A percentile compares a stretch with the other conserved stretches of the same genome.
phyloP scores from a whole-genome alignment of 1,140 invertebrate species.

The Hesperophylax magnus region DNA sequence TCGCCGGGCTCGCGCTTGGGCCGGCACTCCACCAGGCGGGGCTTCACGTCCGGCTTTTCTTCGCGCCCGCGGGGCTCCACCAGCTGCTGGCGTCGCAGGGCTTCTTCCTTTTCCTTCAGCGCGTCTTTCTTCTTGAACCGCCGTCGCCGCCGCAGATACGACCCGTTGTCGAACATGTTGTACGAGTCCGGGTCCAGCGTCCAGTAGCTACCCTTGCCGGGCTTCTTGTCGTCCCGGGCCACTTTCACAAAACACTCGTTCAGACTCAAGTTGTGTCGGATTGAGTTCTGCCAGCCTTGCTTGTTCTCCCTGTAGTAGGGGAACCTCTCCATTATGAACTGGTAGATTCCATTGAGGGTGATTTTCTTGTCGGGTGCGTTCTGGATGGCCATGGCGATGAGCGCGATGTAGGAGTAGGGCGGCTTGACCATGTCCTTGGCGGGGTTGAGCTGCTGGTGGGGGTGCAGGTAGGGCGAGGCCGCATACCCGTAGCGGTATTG shows the following conservation, averaged over 20 bases:
- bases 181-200: conserved; percentile 96
- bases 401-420: conserved; percentile 97
- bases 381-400: conserved; percentile 99
- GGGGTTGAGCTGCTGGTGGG: conserved; percentile 81
- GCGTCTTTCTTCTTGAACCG: conserved; percentile 98
- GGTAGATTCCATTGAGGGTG: conserved; percentile 98
- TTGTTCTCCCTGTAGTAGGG: conserved; percentile 98
- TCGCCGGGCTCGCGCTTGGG: conserved; percentile 77
- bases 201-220: conserved; percentile 98
- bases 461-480: conserved; percentile 71
- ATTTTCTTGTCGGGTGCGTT: conserved; percentile 93
- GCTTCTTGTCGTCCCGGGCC: conserved; percentile 91
- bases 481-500: conserved; percentile 83
- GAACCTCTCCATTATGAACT: conserved; percentile 98
- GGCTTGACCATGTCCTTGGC: conserved; percentile 94
- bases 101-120: conserved; percentile 89
- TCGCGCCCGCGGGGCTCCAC: conserved; percentile 69
- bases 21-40: conserved; percentile 72
- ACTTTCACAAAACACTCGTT: conserved; percentile 99
- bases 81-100: conserved; percentile 81
- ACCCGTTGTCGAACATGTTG: conserved; percentile 99
- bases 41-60: conserved; percentile 71
- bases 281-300: conserved; percentile 96
- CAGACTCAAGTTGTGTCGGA: conserved; percentile 95
- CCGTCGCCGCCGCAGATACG: conserved; percentile 89